phyloP scores from a whole-genome alignment of 2,797 vertebrate species.

The Paguma larvata region DNA sequence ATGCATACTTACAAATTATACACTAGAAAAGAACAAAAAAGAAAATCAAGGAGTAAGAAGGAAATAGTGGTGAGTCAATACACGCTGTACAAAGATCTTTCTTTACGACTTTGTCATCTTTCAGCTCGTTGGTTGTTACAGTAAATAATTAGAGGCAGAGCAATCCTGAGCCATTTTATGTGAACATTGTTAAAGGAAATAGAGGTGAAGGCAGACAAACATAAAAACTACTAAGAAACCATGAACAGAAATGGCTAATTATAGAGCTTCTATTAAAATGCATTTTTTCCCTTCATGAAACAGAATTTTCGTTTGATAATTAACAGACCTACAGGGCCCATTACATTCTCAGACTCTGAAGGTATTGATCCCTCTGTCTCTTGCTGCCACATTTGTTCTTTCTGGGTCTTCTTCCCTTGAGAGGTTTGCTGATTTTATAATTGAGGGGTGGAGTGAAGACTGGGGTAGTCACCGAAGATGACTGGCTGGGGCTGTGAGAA shows the following conservation, averaged over 20 bases:
- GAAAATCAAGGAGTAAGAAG: neutral
- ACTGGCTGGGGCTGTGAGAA: conserved; percentile 42
- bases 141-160: conserved; percentile 73
- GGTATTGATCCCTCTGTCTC: conserved; percentile 66
- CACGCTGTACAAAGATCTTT: neutral
- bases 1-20: neutral
- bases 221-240: conserved; percentile 52
- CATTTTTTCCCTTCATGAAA: conserved; percentile 27
- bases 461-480: conserved; percentile 68
- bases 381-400: conserved; percentile 72
- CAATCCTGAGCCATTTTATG: conserved; percentile 55
- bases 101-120: conserved; percentile 16
- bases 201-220: conserved; percentile 67
- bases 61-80: neutral
- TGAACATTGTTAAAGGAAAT: conserved; percentile 56
- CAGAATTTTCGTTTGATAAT: conserved; percentile 78
- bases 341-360: conserved; percentile 59
- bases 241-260: conserved; percentile 72
- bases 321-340: conserved; percentile 16
- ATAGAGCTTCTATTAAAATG: conserved; percentile 72
- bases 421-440: conserved; percentile 75
- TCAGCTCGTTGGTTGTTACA: conserved; percentile 48
- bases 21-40: neutral
- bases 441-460: conserved; percentile 51
- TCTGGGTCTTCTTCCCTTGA: conserved; percentile 2